phyloP scores from a whole-genome alignment of 2,797 vertebrate species.

The Gallinago stenura region DNA sequence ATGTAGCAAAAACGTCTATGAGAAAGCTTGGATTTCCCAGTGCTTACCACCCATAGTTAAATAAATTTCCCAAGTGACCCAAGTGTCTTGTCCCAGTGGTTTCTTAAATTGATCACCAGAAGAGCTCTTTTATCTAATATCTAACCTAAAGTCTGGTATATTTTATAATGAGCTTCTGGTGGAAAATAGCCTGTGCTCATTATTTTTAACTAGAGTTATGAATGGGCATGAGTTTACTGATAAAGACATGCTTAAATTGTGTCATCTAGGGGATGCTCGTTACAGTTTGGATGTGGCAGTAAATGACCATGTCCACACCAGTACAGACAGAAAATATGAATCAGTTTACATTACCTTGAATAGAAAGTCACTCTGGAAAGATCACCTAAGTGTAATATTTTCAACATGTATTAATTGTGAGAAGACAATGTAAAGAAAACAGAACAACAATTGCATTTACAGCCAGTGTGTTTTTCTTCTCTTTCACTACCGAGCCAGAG shows the following conservation, averaged over 20 bases:
- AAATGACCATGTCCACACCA: not conserved
- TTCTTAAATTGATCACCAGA: not conserved
- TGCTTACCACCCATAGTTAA: not conserved
- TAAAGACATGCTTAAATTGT: not conserved
- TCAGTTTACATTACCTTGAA: not conserved
- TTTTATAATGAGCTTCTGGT: not conserved
- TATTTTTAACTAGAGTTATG: not conserved
- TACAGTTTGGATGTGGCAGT: not conserved
- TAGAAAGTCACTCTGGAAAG: not conserved
- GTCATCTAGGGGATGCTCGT: not conserved
- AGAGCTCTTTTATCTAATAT: not conserved
- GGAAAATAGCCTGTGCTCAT: not conserved
- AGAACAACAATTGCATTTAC: not conserved
- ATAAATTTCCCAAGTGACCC: not conserved
- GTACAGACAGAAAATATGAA: not conserved
- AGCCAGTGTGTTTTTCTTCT: slow-evolving; percentile 1
- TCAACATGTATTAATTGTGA: not conserved
- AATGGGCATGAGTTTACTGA: not conserved
- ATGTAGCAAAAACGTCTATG: not conserved
- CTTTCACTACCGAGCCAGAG: slow-evolving; percentile 5
- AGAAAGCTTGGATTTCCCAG: not conserved
- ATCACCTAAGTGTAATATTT: not conserved
- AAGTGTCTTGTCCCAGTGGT: not conserved
- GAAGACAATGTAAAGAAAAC: rapidly evolving
- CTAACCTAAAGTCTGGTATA: not conserved